These are phyloP conservation scores for Hyles euphorbiae DNA, from an alignment of 1,140 invertebrate genomes.

Conservation along the genomic window DNA sequence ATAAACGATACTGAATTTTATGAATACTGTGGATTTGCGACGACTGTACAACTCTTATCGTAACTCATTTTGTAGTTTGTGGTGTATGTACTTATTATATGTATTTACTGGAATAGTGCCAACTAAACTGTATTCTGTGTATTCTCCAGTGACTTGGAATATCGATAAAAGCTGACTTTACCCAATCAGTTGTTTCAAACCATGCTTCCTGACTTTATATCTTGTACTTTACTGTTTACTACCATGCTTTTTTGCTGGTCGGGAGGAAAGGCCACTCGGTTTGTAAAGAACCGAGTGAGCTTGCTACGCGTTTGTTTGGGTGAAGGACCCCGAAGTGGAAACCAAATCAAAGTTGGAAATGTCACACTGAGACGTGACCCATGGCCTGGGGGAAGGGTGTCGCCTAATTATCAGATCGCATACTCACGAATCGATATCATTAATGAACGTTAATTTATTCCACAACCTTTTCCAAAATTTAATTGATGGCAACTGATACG, in stretches of 20 bases:
- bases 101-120: conserved; percentile 62
- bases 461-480: conserved; percentile 41
- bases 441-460: conserved; percentile 45
- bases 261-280: conserved; percentile 41
- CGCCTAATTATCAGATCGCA: conserved; percentile 42
- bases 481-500: conserved; percentile 51
- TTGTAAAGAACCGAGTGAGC: conserved; percentile 50
- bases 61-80: conserved; percentile 71
- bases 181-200: conserved; percentile 7
- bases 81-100: conserved; percentile 71
- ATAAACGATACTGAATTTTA: neutral
- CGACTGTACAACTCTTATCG: conserved; percentile 65
- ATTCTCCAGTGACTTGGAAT: conserved; percentile 63
- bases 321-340: conserved; percentile 79
- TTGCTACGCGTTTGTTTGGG: conserved; percentile 60
- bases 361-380: conserved; percentile 80
- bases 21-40: conserved; percentile 65
- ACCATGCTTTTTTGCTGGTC: conserved; percentile 3
- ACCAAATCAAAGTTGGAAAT: conserved; percentile 83
- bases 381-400: conserved; percentile 55
- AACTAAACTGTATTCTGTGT: conserved; percentile 55
- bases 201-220: conserved; percentile 11
- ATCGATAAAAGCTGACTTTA: conserved; percentile 39
- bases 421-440: conserved; percentile 46
- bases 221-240: conserved; percentile 28